These are phyloP conservation scores for Calcarius ornatus DNA, from an alignment of 2,113 vertebrate species.

Conservation along the genomic window DNA sequence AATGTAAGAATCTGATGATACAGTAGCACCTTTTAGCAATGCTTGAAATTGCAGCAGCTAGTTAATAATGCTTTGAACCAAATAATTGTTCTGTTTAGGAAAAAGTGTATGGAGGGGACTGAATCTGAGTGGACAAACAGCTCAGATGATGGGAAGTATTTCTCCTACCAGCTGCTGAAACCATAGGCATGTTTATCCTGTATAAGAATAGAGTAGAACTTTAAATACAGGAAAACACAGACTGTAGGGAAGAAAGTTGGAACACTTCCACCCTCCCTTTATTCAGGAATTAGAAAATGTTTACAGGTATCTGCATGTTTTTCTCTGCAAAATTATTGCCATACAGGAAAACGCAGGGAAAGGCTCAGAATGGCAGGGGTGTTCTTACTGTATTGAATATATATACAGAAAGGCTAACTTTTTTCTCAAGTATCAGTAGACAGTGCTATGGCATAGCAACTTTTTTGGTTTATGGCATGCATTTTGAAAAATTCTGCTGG, in stretches of 20 bases:
- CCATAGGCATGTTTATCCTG: not conserved
- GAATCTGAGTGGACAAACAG: not conserved
- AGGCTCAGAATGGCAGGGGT: not conserved
- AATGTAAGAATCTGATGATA: not conserved
- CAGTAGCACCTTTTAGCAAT: not conserved
- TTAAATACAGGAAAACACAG: not conserved
- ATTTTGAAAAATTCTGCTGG: not conserved
- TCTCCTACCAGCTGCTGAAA: not conserved
- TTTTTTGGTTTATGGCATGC: not conserved
- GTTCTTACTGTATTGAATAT: not conserved
- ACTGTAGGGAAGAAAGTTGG: not conserved
- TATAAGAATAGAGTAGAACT: not conserved
- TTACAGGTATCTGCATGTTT: not conserved
- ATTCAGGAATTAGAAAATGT: constrained; percentile 28
- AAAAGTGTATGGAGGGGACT: not conserved
- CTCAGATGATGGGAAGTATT: not conserved
- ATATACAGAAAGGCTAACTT: not conserved
- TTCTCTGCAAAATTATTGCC: not conserved
- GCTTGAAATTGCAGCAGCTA: not conserved
- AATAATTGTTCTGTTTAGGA: not conserved
- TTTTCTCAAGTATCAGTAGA: not conserved
- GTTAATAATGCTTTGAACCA: not conserved
- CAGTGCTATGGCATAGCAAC: not conserved
- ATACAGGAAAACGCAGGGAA: not conserved
- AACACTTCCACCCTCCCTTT: not conserved